Evolutionary conservation across 2,113 vertebrate species (phyloP), one percentile per base, ranked within the genome.

Genomic region (Limnothrissa miodon): DNA sequence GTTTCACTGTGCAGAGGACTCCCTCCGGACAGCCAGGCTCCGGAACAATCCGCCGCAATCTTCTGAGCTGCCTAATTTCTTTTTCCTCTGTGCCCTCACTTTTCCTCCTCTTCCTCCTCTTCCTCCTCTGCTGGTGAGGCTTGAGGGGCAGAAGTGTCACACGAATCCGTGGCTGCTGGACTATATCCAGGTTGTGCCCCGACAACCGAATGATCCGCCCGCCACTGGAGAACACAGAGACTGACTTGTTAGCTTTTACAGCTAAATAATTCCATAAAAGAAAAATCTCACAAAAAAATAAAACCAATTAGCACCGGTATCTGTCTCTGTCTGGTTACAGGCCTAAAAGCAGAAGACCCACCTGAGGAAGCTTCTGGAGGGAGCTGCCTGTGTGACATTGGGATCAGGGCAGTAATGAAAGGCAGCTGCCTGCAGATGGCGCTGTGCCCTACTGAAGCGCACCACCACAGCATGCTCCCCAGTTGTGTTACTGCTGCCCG

Each of bases 291-390:
- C n/a, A n/a, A n/a, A n/a, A n/a, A n/a, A n/a, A n/a, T n/a, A n/a
- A n/a, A n/a, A n/a, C n/a, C 42, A 42, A 42, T 42, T 42, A 42
- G 2, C 42, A 42, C 42, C 42, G 6, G 6, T 42, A 42, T 42
- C 48, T 53, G 11, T 15, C 39, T 11, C 3, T n/a, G 53, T 1
- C 36, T 13, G n/a, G 59, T 13, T 36, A 48, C 8, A 42, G 36
- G 25, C 45, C 19, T 42, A 53, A 4, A 42, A 33, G 19, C 6
- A 19, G 23, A 4, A 56, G 51, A 23, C 78, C 5, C 89, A 99
- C 97, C 97, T 97, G 88, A 97, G 91, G 86, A 98, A 99, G 90
- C 98, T 99, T 93, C 95, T 98, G 87, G 96, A 90, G 0, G 97
- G 98, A 10, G 94, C 87, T 5, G 96, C 98, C 82, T 91, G 91